Evolutionary conservation across 2,113 vertebrate species (phyloP).

Genomic region (Cebus imitator): DNA sequence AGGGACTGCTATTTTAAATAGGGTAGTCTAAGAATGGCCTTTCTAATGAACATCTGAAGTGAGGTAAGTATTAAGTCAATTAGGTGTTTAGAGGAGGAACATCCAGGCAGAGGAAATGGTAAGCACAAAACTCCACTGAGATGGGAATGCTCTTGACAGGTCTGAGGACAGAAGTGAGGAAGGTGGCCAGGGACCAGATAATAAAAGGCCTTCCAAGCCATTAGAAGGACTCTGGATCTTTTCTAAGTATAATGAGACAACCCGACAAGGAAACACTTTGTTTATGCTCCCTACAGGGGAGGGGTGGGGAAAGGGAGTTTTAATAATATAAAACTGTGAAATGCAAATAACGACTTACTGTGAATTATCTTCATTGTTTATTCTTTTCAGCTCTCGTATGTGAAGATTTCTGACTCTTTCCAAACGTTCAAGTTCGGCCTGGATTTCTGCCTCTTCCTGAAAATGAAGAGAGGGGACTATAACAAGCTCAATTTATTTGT

Average conservation of each 20-base stretch:
- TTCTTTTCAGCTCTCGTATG: conserved; percentile 99
- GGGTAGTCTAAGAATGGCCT: not conserved
- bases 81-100: not conserved
- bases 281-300: not conserved
- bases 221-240: not conserved
- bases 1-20: not conserved
- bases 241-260: not conserved
- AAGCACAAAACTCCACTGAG: not conserved
- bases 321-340: conserved; percentile 45
- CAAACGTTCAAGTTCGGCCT: conserved; percentile 98
- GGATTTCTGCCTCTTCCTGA: conserved; percentile 99
- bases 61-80: not conserved
- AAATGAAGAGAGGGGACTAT: conserved; percentile 84
- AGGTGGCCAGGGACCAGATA: not conserved
- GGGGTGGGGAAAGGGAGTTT: not conserved
- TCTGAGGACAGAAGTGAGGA: not conserved
- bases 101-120: not conserved
- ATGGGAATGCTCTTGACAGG: not conserved
- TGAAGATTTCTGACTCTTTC: conserved; percentile 99
- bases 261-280: not conserved
- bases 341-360: conserved; percentile 90
- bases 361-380: conserved; percentile 99
- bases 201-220: not conserved
- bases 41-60: not conserved
- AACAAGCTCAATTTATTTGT: conserved; percentile 83